Percentiles rank a stretch among this genome's conserved stretches.
Evolutionary conservation across 2,888 invertebrate genomes (phyloP).

Genomic region (Scelioninae gen. 1): DNA sequence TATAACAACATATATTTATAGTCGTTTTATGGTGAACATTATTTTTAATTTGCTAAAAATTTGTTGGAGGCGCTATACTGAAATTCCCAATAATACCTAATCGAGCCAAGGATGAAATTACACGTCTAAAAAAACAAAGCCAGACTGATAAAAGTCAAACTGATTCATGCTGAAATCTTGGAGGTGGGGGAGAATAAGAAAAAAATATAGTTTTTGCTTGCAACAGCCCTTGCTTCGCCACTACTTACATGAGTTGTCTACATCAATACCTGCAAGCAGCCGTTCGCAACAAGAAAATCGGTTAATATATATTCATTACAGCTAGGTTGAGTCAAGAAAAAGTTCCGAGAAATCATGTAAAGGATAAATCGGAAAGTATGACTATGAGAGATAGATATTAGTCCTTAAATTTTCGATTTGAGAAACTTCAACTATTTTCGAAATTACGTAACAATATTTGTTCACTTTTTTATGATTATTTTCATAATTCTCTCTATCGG

Average conservation of each 20-base stretch:
- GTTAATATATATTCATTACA: conserved; percentile 78
- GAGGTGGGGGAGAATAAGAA: conserved; percentile 29
- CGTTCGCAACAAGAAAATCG: conserved; percentile 82
- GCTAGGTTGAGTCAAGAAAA: conserved; percentile 19
- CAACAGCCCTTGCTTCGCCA: conserved; percentile 77
- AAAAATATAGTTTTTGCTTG: conserved; percentile 71
- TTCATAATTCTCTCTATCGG: too few relatives aligned
- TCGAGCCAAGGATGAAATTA: conserved; percentile 31
- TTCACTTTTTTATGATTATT: too few relatives aligned
- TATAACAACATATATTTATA: too few relatives aligned
- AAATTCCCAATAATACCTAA: too few relatives aligned
- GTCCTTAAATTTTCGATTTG: neutral
- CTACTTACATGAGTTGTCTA: conserved; percentile 85
- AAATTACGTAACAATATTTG: too few relatives aligned
- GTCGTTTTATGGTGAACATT: too few relatives aligned
- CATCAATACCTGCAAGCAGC: conserved; percentile 85
- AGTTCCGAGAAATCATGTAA: conserved; percentile 22
- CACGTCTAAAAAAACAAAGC: neutral
- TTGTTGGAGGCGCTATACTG: too few relatives aligned
- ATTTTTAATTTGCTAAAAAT: too few relatives aligned
- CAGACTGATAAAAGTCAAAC: conserved; percentile 32
- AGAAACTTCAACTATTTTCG: too few relatives aligned
- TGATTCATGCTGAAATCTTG: conserved; percentile 44
- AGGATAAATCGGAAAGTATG: conserved; percentile 8
- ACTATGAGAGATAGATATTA: neutral